phyloP scores from a whole-genome alignment of 2,797 vertebrate genomes.

The Falco peregrinus region DNA sequence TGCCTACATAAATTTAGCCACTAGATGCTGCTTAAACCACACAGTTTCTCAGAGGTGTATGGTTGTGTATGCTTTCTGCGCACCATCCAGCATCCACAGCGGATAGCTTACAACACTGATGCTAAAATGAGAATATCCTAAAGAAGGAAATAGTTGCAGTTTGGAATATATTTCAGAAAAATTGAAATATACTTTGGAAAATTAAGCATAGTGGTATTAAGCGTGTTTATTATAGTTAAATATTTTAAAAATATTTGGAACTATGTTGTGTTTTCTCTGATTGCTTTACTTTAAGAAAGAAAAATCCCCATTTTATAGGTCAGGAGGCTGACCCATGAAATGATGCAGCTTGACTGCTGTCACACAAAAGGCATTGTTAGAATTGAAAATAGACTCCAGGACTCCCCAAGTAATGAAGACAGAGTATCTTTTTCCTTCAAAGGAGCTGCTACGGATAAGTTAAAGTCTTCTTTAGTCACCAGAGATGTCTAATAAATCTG shows the following conservation, averaged over 20 bases:
- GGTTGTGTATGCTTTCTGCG: not conserved
- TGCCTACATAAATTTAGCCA: conserved; percentile 50
- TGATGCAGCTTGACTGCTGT: not conserved
- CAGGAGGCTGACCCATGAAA: not conserved
- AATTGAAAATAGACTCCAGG: not conserved
- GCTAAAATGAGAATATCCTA: not conserved
- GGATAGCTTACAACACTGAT: not conserved
- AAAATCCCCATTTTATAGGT: not conserved
- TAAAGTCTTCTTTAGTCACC: not conserved
- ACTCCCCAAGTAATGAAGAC: not conserved
- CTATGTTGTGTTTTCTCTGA: not conserved
- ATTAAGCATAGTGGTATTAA: not conserved
- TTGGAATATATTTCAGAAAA: not conserved
- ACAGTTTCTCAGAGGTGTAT: not conserved
- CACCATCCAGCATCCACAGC: not conserved
- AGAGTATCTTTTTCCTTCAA: not conserved
- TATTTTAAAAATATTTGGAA: not conserved
- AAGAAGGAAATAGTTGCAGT: not conserved
- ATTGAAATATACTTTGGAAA: not conserved
- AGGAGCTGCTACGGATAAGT: not conserved
- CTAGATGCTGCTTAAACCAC: conserved; percentile 67
- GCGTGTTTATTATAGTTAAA: not conserved
- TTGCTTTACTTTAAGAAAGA: not conserved
- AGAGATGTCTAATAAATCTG: not conserved
- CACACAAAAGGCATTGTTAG: not conserved